These are phyloP conservation scores for Podiceps cristatus DNA, from an alignment of 2,113 vertebrate species.

Conservation along the genomic window DNA sequence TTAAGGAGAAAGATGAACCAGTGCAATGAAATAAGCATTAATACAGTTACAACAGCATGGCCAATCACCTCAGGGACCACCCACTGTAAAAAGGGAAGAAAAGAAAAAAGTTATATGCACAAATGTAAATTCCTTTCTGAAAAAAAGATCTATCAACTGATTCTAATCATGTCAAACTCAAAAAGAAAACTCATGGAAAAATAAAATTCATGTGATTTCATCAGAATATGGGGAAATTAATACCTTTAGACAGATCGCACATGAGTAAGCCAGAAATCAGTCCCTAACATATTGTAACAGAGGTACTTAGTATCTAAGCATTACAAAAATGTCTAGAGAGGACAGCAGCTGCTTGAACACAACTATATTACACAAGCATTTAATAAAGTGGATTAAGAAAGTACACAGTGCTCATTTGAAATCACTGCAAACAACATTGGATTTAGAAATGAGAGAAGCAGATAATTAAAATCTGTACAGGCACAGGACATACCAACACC, in stretches of 20 bases:
- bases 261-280: not conserved
- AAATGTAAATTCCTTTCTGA: not conserved
- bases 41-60: constrained; percentile 87
- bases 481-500: not conserved
- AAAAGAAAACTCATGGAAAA: not conserved
- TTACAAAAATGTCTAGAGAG: not conserved
- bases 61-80: constrained; percentile 92
- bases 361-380: not conserved
- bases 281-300: not conserved
- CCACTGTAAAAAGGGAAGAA: constrained; percentile 81
- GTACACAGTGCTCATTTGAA: not conserved
- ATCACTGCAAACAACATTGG: not conserved
- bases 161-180: not conserved
- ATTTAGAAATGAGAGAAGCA: not conserved
- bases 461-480: not conserved
- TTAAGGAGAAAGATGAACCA: constrained; percentile 99
- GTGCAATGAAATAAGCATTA: constrained; percentile 95
- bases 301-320: not conserved
- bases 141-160: not conserved
- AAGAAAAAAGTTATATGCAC: not conserved
- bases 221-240: not conserved
- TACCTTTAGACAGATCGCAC: not conserved
- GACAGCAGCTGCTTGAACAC: not conserved
- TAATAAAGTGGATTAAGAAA: not conserved
- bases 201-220: not conserved